phyloP scores from a whole-genome alignment of 2,797 vertebrate species.

The Myotis findleyi region DNA sequence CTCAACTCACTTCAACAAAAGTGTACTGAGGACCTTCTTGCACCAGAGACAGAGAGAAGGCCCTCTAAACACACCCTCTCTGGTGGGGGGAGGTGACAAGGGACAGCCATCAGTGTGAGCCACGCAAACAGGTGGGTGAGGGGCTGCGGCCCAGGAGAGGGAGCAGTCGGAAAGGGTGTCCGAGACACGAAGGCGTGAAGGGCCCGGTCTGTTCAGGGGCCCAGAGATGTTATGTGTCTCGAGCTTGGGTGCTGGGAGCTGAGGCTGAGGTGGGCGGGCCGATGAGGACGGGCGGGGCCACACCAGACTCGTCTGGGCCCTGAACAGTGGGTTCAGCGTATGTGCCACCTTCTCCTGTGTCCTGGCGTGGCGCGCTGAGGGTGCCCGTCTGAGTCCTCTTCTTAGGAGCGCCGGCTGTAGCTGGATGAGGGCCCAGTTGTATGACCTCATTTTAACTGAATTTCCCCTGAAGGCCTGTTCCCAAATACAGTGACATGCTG shows the following conservation, averaged over 20 bases:
- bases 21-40: not conserved
- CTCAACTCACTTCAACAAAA: constrained; percentile 1
- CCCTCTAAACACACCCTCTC: not conserved
- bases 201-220: not conserved
- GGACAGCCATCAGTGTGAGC: not conserved
- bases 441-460: not conserved
- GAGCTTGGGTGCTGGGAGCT: not conserved
- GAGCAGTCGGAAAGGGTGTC: not conserved
- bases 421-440: not conserved
- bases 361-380: not conserved
- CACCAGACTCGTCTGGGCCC: too few relatives aligned
- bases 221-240: not conserved
- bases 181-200: not conserved
- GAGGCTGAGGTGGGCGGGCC: not conserved
- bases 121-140: rapidly evolving
- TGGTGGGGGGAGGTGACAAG: not conserved
- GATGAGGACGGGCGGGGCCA: not conserved
- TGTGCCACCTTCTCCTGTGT: not conserved
- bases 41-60: not conserved
- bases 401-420: not conserved
- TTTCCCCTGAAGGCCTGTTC: not conserved
- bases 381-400: not conserved
- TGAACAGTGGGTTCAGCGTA: too few relatives aligned
- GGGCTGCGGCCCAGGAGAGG: not conserved
- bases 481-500: not conserved